Conservation (phyloP, 2,113 vertebrate genomes). For the Siniperca chuatsi region DNA sequence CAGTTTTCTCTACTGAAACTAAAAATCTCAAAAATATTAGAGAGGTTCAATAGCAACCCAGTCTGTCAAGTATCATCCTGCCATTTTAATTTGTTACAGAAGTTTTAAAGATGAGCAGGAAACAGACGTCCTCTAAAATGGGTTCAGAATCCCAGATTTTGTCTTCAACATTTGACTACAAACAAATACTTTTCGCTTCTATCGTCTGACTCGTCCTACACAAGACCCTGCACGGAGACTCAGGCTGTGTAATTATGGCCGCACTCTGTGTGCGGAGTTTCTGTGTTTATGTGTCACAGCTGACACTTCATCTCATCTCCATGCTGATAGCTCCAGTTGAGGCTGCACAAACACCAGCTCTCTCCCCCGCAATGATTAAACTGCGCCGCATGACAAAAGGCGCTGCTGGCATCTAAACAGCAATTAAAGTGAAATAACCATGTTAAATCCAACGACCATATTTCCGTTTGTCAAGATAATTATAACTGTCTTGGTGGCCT, state of each 20-base stretch:
- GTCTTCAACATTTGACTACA: neutral
- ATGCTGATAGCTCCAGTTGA: slow-evolving; percentile 38
- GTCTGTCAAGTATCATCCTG: neutral
- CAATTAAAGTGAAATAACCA: slow-evolving; percentile 60
- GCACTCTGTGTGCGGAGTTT: neutral
- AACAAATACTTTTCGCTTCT: neutral
- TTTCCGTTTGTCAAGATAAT: slow-evolving; percentile 65
- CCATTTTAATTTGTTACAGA: neutral
- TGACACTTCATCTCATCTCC: slow-evolving; percentile 29
- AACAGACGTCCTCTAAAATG: neutral
- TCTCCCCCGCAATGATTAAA: slow-evolving; percentile 38
- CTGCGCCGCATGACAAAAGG: slow-evolving; percentile 35
- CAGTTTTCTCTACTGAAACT: neutral
- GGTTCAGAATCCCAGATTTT: neutral
- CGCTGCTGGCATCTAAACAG: slow-evolving; percentile 50
- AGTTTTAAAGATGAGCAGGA: neutral
- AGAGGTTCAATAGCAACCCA: neutral
- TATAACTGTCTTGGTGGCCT: slow-evolving; percentile 30
- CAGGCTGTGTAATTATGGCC: slow-evolving; percentile 17
- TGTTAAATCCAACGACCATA: slow-evolving; percentile 56
- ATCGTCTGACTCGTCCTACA: neutral
- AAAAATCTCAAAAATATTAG: neutral
- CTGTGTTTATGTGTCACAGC: slow-evolving; percentile 30
- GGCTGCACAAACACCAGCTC: neutral
- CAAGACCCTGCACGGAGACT: neutral